Evolutionary conservation across 2,797 vertebrate genomes (phyloP), one percentile per base, ranked within the genome.

Genomic region (Lepidocolaptes lacrymiger): DNA sequence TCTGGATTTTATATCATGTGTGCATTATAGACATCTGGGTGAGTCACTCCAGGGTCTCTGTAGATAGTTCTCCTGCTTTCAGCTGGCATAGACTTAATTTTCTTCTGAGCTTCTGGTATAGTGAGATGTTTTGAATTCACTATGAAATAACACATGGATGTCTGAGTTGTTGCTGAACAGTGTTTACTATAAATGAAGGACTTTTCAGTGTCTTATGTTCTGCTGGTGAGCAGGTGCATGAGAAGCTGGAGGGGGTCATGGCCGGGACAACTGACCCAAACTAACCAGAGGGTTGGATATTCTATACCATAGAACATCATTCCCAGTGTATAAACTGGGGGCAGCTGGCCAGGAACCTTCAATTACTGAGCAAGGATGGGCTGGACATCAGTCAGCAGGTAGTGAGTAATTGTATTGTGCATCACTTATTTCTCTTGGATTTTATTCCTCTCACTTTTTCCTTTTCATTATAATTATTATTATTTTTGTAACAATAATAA

Each of bases 301-400:
- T 90, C 52, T 34, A 10, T 23, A 14, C 34, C 12, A 39, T 2
- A 34, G 30, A 64, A 52, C 37, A 52, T 58, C n/a, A 43, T 34
- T 12, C 26, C 48, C 12, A 22, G 12, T 32, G 7, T 22, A 32
- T 32, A 64, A 72, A 72, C 9, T 32, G 15, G 4, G 24, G 39
- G 8, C 18, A 64, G 26, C 39, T 17, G n/a, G 10, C 19, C 59
- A 66, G 72, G 30, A 78, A 19, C 6, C 44, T 41, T 16, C 59
- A 64, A 10, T 27, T 21, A 23, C 12, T 46, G 44, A 26, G 58
- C 52, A 59, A 20, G 37, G 24, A 12, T 52, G 26, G 26, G 18
- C 3, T 14, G 9, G 46, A 59, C 15, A 17, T 10, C 0, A 0
- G 26, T 52, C 44, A 84, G 52, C 39, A 52, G 34, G 18, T 59